Conservation (phyloP, 1,140 invertebrate genomes). For the Drosophila burlai region DNA sequence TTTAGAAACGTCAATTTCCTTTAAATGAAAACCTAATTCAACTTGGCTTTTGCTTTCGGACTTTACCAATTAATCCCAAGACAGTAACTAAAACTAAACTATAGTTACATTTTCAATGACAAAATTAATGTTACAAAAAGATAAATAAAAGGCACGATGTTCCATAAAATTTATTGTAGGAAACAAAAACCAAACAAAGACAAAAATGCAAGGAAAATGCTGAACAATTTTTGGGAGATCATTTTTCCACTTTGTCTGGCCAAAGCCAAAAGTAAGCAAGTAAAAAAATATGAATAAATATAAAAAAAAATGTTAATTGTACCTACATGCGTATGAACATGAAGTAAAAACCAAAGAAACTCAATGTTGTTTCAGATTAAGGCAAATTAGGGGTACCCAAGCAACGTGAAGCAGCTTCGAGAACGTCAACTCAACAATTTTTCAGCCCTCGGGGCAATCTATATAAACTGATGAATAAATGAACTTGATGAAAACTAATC, state of each 20-base stretch:
- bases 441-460: slow-evolving; percentile 60
- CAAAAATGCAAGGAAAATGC: slow-evolving; percentile 75
- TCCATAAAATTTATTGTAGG: slow-evolving; percentile 75
- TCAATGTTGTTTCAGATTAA: slow-evolving; percentile 72
- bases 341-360: slow-evolving; percentile 68
- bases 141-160: slow-evolving; percentile 72
- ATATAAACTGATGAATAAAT: slow-evolving; percentile 67
- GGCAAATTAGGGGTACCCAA: slow-evolving; percentile 74
- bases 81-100: slow-evolving; percentile 38
- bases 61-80: slow-evolving; percentile 28
- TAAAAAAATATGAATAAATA: neutral
- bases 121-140: slow-evolving; percentile 58
- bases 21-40: slow-evolving; percentile 34
- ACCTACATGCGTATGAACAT: slow-evolving; percentile 61
- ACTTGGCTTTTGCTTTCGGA: slow-evolving; percentile 24
- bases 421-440: slow-evolving; percentile 59
- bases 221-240: slow-evolving; percentile 72
- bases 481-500: slow-evolving; percentile 65
- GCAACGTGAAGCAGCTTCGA: slow-evolving; percentile 73
- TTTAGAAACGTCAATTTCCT: slow-evolving; percentile 22
- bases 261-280: slow-evolving; percentile 67
- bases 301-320: slow-evolving; percentile 60
- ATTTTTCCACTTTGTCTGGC: slow-evolving; percentile 75
- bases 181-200: slow-evolving; percentile 44
- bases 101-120: slow-evolving; percentile 66